These are phyloP conservation scores for Gracilinanus agilis DNA, from an alignment of 2,113 vertebrate species.

Conservation along the genomic window DNA sequence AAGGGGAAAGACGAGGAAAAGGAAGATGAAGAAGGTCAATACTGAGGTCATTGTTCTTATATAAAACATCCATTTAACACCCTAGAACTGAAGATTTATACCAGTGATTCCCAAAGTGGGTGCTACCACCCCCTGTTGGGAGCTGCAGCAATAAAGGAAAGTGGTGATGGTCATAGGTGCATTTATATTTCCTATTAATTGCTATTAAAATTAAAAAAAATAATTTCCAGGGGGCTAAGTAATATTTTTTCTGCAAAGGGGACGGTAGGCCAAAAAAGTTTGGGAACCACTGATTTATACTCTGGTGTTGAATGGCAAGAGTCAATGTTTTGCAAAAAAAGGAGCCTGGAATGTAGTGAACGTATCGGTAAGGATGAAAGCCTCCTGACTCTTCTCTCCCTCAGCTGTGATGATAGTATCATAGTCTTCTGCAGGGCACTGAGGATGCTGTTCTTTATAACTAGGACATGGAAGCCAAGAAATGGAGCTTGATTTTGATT, in stretches of 20 bases:
- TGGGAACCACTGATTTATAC: conserved; percentile 39
- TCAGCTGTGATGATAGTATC: not conserved
- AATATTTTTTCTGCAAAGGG: too few relatives aligned
- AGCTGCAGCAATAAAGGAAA: too few relatives aligned
- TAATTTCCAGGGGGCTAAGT: too few relatives aligned
- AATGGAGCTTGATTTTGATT: conserved; percentile 53
- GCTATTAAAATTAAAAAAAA: too few relatives aligned
- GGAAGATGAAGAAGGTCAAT: not conserved
- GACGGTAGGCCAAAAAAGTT: too few relatives aligned
- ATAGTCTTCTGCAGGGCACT: conserved; percentile 13
- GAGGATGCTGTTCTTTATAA: conserved; percentile 41
- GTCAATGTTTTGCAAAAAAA: not conserved
- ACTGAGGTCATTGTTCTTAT: conserved; percentile 59
- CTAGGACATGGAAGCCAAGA: not conserved
- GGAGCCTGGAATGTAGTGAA: not conserved
- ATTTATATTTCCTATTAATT: too few relatives aligned
- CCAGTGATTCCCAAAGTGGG: too few relatives aligned
- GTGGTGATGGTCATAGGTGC: too few relatives aligned
- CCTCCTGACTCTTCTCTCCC: conserved; percentile 26
- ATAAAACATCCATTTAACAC: conserved; percentile 69
- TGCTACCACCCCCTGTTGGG: too few relatives aligned
- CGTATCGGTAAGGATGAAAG: conserved; percentile 23
- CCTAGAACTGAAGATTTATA: conserved; percentile 31
- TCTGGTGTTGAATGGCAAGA: conserved; percentile 17
- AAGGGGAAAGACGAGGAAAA: not conserved